Evolutionary conservation across 2,888 invertebrate genomes (phyloP), one percentile per base, ranked within the genome.

Genomic region (Hanleya hanleyi): DNA sequence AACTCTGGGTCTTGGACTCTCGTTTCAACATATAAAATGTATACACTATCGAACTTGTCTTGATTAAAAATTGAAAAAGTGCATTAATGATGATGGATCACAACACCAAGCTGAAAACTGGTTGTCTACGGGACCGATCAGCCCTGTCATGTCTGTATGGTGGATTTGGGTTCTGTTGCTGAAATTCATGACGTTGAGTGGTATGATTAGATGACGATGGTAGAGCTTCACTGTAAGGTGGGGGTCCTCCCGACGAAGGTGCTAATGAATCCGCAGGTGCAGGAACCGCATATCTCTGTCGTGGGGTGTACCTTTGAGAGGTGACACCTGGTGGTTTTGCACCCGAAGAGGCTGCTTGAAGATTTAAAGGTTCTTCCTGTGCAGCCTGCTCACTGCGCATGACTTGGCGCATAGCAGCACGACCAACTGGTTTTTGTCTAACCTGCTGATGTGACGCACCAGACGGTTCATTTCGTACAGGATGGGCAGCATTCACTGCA

Each of bases 361-460:
- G 57, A 41, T 41, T 9, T 36, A 64, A 26, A 4, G 64, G 64
- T 64, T 64, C 64, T 37, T 64, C 64, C 64, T 64, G 64, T 22
- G 64, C 64, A 3, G 64, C 38, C 64, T 64, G 64, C 26, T 64
- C 64, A 37, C 37, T 64, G 1, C 64, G 64, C 64, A 64, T 64
- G n/a, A 64, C 38, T 35, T 26, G 18, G 35, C 64, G 2, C 64
- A n/a, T 15, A n/a, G 64, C 35, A 29, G 64, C 35, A 18, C 64
- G 64, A 2, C 38, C 38, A 4, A 22, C 32, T 15, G 26, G 22
- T 32, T 26, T 57, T 22, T 18, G 57, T 7, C 9, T 7, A 7
- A 22, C 3, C 12, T 22, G 7, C 29, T 29, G 57, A 4, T 32
- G 22, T 1, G 57, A 57, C n/a, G n/a, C n/a, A 2, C 38, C 38